A percentile compares a stretch with the other conserved stretches of the same genome.
phyloP scores from a whole-genome alignment of 2,888 invertebrate genomes.

The Lasioglossum malachurum region DNA sequence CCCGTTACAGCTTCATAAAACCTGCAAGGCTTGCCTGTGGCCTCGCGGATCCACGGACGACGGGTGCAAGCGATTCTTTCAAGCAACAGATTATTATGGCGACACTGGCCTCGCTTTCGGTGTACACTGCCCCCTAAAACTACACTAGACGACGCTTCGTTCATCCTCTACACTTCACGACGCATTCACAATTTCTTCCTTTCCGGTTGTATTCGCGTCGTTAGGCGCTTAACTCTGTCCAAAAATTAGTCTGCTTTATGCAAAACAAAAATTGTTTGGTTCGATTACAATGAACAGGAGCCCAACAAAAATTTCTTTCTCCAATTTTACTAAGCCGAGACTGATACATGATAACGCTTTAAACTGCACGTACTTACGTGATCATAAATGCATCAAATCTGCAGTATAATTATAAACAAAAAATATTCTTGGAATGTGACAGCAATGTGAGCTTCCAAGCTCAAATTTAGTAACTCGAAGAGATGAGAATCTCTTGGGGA shows the following conservation, averaged over 20 bases:
- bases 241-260: too few relatives aligned
- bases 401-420: too few relatives aligned
- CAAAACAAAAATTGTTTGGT: too few relatives aligned
- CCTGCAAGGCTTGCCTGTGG: slow-evolving; percentile 46
- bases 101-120: neutral
- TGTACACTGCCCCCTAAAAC: neutral
- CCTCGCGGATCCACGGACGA: slow-evolving; percentile 12
- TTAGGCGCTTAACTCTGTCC: too few relatives aligned
- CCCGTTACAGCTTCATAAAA: slow-evolving; percentile 64
- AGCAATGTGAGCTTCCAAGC: too few relatives aligned
- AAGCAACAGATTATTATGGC: neutral
- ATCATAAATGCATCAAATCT: too few relatives aligned
- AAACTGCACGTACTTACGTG: too few relatives aligned
- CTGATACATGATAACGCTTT: too few relatives aligned
- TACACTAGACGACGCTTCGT: neutral
- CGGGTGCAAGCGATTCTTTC: neutral
- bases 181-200: neutral
- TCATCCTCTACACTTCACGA: neutral
- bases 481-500: neutral
- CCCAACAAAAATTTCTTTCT: too few relatives aligned
- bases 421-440: too few relatives aligned
- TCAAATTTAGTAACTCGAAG: neutral
- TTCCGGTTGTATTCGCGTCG: neutral
- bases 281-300: neutral
- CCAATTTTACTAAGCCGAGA: too few relatives aligned